phyloP scores from a whole-genome alignment of 2,888 invertebrate species.

The Eupsilia transversa region DNA sequence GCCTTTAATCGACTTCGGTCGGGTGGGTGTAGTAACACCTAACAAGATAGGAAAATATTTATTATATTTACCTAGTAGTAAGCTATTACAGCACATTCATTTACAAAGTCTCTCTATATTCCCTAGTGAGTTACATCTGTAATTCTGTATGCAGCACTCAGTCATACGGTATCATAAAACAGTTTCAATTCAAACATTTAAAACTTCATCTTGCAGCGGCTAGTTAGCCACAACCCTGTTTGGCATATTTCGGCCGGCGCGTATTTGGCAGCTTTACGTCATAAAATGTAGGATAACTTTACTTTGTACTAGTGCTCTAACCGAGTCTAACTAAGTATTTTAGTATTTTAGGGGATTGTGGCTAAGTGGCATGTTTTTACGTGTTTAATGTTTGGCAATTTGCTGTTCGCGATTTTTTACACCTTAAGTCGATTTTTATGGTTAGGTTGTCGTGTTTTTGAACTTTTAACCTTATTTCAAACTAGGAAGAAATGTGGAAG shows the following conservation, averaged over 20 bases:
- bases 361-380: slow-evolving; percentile 8
- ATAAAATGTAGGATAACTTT: slow-evolving; percentile 62
- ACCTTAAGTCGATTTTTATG: not conserved
- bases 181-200: slow-evolving; percentile 64
- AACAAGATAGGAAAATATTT: not conserved
- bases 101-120: slow-evolving; percentile 35
- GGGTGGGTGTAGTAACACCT: not conserved
- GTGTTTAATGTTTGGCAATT: slow-evolving; percentile 7
- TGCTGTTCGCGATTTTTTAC: not conserved
- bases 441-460: not conserved
- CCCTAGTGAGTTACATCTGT: slow-evolving; percentile 31
- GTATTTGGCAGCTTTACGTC: slow-evolving; percentile 55
- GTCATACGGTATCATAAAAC: slow-evolving; percentile 59
- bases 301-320: slow-evolving; percentile 52
- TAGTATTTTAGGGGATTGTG: slow-evolving; percentile 25
- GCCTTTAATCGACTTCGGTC: not conserved
- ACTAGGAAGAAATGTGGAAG: not conserved
- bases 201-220: slow-evolving; percentile 61
- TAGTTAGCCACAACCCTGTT: slow-evolving; percentile 63
- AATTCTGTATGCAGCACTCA: slow-evolving; percentile 44
- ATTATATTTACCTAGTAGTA: too few species aligned
- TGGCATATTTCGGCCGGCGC: slow-evolving; percentile 50
- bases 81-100: slow-evolving; percentile 7
- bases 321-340: slow-evolving; percentile 45
- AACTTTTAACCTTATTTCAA: not conserved